These are phyloP conservation scores for Piaya cayana DNA, from an alignment of 2,113 vertebrate genomes.

Conservation along the genomic window DNA sequence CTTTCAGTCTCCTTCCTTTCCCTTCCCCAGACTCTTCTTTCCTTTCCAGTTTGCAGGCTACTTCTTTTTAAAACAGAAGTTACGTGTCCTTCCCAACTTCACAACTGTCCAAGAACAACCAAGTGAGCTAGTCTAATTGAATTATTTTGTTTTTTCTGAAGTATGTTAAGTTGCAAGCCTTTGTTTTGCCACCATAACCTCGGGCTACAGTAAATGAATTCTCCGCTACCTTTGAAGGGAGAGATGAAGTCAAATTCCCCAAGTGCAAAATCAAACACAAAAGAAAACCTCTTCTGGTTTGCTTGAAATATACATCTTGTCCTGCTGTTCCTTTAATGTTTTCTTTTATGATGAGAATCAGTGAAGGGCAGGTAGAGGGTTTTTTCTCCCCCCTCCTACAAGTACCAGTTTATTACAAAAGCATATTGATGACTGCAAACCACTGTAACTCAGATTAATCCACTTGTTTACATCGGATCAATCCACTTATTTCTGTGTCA, in stretches of 20 bases:
- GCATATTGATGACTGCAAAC: conserved; percentile 13
- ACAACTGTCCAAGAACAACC: conserved; percentile 23
- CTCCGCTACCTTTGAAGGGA: conserved; percentile 83
- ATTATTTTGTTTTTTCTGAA: conserved; percentile 68
- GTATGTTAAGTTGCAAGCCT: conserved; percentile 73
- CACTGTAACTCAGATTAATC: conserved; percentile 33
- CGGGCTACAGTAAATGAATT: conserved; percentile 85
- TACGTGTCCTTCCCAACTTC: conserved; percentile 61
- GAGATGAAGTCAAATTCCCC: conserved; percentile 84
- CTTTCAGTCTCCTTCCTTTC: not conserved
- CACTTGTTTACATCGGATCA: conserved; percentile 46
- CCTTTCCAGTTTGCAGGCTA: conserved; percentile 21
- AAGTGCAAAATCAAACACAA: conserved; percentile 86
- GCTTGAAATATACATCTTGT: conserved; percentile 79
- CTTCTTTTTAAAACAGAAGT: conserved; percentile 18
- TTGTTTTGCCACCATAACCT: conserved; percentile 82
- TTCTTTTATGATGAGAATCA: conserved; percentile 74
- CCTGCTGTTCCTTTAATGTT: conserved; percentile 79
- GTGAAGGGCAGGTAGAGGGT: conserved; percentile 75
- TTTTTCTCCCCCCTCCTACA: not conserved
- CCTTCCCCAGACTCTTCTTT: not conserved
- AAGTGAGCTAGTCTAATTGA: conserved; percentile 50
- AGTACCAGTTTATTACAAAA: conserved; percentile 24
- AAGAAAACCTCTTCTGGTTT: conserved; percentile 79
- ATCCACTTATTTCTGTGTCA: conserved; percentile 17